A percentile compares a stretch with the other conserved stretches of the same genome.
These are phyloP conservation scores for Psilopogon haemacephalus DNA, from an alignment of 2,113 vertebrate genomes.

Conservation along the genomic window DNA sequence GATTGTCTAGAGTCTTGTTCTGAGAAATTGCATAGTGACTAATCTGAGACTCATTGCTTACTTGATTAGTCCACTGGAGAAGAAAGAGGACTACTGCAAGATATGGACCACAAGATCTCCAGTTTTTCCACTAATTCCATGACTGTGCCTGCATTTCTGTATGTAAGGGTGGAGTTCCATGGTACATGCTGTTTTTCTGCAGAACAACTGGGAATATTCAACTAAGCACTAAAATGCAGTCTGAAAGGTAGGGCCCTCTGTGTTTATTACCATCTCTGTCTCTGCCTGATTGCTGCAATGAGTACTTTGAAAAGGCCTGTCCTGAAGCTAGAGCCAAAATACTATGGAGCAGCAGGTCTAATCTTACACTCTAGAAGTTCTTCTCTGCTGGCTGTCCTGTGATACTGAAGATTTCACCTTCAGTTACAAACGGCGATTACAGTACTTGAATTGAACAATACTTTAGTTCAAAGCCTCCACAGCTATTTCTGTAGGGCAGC, in stretches of 20 bases:
- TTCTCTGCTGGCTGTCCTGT: not conserved
- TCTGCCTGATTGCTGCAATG: not conserved
- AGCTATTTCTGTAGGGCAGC: slow-evolving; percentile 1
- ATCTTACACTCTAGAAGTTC: not conserved
- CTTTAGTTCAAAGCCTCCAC: not conserved
- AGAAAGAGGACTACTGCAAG: not conserved
- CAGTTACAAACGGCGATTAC: not conserved
- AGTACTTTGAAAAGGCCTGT: not conserved
- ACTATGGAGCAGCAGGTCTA: not conserved
- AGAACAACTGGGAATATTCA: not conserved
- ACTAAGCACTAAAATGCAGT: not conserved
- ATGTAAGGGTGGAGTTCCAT: not conserved
- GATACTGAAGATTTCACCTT: not conserved
- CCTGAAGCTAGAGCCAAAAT: not conserved
- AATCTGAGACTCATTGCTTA: not conserved
- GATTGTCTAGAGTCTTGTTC: not conserved
- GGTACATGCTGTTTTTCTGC: not conserved
- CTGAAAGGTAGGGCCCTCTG: not conserved
- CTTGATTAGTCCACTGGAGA: not conserved
- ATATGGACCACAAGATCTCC: not conserved
- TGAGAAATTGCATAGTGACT: not conserved
- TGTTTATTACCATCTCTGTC: not conserved
- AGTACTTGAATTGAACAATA: not conserved
- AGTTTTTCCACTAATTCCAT: not conserved
- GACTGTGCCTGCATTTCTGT: not conserved